phyloP scores from a whole-genome alignment of 2,113 vertebrate species.

The Mirounga angustirostris region DNA sequence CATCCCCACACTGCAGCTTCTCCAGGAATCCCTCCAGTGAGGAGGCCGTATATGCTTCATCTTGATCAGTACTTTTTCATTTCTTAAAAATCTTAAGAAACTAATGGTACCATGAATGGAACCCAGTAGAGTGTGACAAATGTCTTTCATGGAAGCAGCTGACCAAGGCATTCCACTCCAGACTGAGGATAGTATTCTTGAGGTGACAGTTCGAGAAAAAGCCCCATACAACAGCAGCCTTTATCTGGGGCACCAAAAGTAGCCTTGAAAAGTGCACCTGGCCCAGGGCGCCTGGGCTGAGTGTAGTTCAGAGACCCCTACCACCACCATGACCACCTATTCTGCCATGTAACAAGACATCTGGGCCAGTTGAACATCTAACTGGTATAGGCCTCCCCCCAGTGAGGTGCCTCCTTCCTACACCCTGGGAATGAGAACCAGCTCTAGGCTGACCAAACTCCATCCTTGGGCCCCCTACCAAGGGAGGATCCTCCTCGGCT shows the following conservation, averaged over 20 bases:
- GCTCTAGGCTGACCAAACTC: not conserved
- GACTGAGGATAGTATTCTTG: not conserved
- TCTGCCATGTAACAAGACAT: not conserved
- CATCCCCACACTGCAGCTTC: conserved; percentile 92
- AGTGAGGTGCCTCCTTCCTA: not conserved
- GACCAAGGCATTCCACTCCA: not conserved
- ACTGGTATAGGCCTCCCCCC: not conserved
- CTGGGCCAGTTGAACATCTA: not conserved
- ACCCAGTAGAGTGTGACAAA: not conserved
- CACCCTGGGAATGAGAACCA: not conserved
- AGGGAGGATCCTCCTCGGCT: not conserved
- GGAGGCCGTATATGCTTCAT: conserved; percentile 73
- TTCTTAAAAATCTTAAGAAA: conserved; percentile 30
- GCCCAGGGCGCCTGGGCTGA: not conserved
- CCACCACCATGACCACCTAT: no score
- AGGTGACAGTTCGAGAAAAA: not conserved
- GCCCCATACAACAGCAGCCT: not conserved
- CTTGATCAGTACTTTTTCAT: conserved; percentile 44
- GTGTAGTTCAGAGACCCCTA: not conserved
- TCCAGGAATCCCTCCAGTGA: conserved; percentile 95
- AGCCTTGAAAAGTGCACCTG: not conserved
- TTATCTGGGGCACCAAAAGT: not conserved
- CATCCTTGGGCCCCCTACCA: not conserved
- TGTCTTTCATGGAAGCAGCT: not conserved
- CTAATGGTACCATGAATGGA: not conserved